Percentiles rank a stretch among this genome's conserved stretches.
Conservation (phyloP, 2,113 vertebrate genomes). For the Rhipidura dahli region DNA sequence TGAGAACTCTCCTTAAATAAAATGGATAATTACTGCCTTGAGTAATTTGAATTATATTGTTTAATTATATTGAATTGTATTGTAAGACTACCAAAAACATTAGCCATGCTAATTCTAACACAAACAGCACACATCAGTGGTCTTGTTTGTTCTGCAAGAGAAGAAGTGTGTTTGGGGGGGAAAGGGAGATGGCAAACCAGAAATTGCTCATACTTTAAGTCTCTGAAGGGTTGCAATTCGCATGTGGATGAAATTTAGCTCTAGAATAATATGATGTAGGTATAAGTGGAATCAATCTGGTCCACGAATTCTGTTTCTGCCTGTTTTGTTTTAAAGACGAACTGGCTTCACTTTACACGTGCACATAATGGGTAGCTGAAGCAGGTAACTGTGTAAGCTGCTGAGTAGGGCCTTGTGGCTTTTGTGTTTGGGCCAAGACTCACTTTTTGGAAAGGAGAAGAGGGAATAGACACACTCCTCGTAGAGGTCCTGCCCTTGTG, state of each 20-base stretch:
- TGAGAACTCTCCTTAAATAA: not conserved
- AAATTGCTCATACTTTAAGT: not conserved
- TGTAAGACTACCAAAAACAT: not conserved
- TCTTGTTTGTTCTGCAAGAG: not conserved
- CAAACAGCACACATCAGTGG: not conserved
- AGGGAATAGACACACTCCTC: not conserved
- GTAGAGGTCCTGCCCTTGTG: not conserved
- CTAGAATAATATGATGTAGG: not conserved
- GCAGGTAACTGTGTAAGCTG: not conserved
- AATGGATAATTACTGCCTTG: not conserved
- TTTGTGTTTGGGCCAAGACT: not conserved
- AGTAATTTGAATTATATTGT: not conserved
- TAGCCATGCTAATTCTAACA: not conserved
- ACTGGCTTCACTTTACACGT: not conserved
- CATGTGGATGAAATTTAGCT: conserved; percentile 43
- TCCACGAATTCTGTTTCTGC: not conserved
- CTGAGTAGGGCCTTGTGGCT: not conserved
- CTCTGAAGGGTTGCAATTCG: not conserved
- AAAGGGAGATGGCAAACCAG: not conserved
- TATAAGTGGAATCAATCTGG: conserved; percentile 1
- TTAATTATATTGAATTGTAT: not conserved
- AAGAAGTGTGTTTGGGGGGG: not conserved
- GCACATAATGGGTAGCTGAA: not conserved
- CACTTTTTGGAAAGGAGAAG: not conserved
- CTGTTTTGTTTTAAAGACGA: conserved; percentile 17